phyloP scores from a whole-genome alignment of 2,888 invertebrate species.

The Caenorhabditis sp. region DNA sequence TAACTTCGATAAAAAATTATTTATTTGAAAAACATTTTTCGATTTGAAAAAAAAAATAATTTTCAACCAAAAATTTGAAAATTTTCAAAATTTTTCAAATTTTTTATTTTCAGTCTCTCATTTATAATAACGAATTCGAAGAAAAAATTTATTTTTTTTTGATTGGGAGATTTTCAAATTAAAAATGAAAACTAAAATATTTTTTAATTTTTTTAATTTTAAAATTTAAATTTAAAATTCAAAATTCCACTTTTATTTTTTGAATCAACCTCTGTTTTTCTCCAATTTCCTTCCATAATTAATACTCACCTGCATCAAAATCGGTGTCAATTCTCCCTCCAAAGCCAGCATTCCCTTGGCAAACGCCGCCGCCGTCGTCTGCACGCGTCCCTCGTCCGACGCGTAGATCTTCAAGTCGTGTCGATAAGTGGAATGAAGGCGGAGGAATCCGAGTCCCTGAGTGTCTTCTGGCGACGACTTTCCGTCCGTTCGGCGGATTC shows the following conservation, averaged over 20 bases:
- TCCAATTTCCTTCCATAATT: too few relatives aligned
- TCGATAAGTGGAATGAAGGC: conserved; percentile 97
- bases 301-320: conserved; percentile 97
- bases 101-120: too few relatives aligned
- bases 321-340: conserved; percentile 98
- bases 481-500: conserved; percentile 81
- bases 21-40: too few relatives aligned
- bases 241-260: conserved; percentile 86
- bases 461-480: conserved; percentile 80
- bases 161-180: too few relatives aligned
- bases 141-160: too few relatives aligned
- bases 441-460: conserved; percentile 92
- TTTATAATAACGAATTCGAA: too few relatives aligned
- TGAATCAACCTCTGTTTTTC: too few relatives aligned
- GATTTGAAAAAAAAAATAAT: too few relatives aligned
- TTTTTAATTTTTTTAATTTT: not conserved
- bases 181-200: not conserved
- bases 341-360: conserved; percentile 97
- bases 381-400: conserved; percentile 98
- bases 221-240: too few relatives aligned
- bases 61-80: too few relatives aligned
- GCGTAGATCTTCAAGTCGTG: conserved; percentile 89
- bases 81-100: too few relatives aligned
- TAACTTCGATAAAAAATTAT: not conserved
- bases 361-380: conserved; percentile 99